Conservation (phyloP, 2,113 vertebrate species). For the Pedionomus torquatus region DNA sequence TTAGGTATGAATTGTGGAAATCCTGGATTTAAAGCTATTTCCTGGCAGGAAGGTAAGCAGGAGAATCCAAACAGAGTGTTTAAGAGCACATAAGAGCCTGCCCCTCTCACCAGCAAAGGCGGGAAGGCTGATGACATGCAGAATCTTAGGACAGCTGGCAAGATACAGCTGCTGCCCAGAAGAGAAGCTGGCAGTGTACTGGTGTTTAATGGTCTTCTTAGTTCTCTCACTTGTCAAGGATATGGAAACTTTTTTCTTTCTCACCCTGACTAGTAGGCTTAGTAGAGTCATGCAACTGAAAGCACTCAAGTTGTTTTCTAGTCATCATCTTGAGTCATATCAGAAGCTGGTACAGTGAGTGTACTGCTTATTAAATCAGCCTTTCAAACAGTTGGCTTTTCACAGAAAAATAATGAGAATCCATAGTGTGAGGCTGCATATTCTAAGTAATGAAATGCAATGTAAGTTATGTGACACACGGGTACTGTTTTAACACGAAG, state of each 20-base stretch:
- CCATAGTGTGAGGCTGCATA: not conserved
- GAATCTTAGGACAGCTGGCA: not conserved
- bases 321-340: slow-evolving; percentile 5
- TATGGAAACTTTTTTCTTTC: not conserved
- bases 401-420: not conserved
- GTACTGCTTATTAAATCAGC: not conserved
- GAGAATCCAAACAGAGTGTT: not conserved
- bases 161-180: not conserved
- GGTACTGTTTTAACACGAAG: not conserved
- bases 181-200: not conserved
- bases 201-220: not conserved
- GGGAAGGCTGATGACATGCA: not conserved
- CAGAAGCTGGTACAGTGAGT: not conserved
- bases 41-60: not conserved
- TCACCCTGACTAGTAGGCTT: not conserved
- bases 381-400: not conserved
- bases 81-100: not conserved
- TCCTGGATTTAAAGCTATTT: slow-evolving; percentile 11
- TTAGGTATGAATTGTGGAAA: not conserved
- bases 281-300: not conserved
- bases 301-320: not conserved
- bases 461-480: accelerated
- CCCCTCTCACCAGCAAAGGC: not conserved
- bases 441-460: not conserved
- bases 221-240: not conserved